Base-by-base conservation (phyloP, 2,888 invertebrate species). In the Tiphia femorata region DNA sequence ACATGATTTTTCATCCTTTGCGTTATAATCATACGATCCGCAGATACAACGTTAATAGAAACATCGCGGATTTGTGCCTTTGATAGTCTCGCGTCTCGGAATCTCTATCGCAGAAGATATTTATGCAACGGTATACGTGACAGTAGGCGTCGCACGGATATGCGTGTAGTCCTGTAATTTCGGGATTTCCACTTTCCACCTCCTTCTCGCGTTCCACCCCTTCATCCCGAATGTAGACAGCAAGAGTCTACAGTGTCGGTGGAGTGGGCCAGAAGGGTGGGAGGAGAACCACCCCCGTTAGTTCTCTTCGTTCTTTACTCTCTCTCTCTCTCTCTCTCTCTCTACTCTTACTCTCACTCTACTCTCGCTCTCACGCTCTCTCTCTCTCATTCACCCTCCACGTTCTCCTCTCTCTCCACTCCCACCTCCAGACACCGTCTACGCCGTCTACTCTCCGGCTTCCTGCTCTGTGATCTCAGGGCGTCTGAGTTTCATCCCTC, bases 401-500 rank as follows among this genome's bases (percentile, higher is more conserved):
- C 55, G 14, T 41, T 44, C 27, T 43, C 17, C 56, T 40, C 37
- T 42, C 59, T 40, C 51, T 54, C 54, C 40, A 48, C 47, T 37
- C 33, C 52, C 37, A 16, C 27, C 17, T 51, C 33, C 50, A 10
- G 29, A 25, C n/a, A n/a, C 49, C 50, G 44, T 51, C 59, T 59
- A 48, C 57, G 50, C 56, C 62, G 42, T 44, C 57, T 54, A 54
- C 53, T 50, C 61, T 53, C 49, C 63, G 58, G 67, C 68, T 73
- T 74, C 72, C 70, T 75, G 72, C 78, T 78, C 77, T 79, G 78
- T 79, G 78, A 79, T 79, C 78, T 76, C 70, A 51, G 64, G 50
- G 52, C 70, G 72, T 70, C 76, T 73, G 73, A 77, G 73, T 78
- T 78, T 76, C 77, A 79, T 73, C 77, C 76, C 78, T 76, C 77